A percentile compares a stretch with the other conserved stretches of the same genome.
These are phyloP conservation scores for Mycogona germanica DNA, from an alignment of 2,888 invertebrate species.

Conservation along the genomic window DNA sequence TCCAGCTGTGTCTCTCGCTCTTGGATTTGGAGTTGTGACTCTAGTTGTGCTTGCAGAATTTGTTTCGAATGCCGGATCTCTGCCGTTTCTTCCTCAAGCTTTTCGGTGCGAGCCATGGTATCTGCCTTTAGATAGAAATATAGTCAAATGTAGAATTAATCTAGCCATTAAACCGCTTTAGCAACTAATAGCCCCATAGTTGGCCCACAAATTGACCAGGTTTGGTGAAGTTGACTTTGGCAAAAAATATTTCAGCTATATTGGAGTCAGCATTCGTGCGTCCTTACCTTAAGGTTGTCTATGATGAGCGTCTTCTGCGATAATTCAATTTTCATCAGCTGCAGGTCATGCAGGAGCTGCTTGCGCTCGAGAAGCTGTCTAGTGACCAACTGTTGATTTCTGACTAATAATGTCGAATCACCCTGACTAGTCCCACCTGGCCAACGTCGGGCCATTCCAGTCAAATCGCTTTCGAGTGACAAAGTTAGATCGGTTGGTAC, in stretches of 20 bases:
- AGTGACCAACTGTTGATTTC: constrained; percentile 27
- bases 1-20: constrained; percentile 31
- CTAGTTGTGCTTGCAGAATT: constrained; percentile 31
- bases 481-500: constrained; percentile 34
- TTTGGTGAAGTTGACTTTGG: too few relatives aligned
- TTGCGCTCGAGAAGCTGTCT: constrained; percentile 33
- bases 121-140: too few relatives aligned
- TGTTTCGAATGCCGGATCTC: constrained; percentile 34
- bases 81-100: constrained; percentile 34
- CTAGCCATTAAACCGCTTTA: too few relatives aligned
- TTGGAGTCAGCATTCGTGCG: too few relatives aligned
- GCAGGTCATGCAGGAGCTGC: constrained; percentile 34
- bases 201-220: too few relatives aligned
- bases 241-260: too few relatives aligned
- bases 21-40: constrained; percentile 32
- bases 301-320: constrained; percentile 33
- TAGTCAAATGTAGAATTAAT: too few relatives aligned
- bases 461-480: constrained; percentile 30
- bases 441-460: constrained; percentile 15
- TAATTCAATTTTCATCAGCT: constrained; percentile 34
- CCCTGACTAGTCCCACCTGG: constrained; percentile 6
- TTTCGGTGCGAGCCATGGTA: constrained; percentile 31
- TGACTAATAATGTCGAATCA: background rate
- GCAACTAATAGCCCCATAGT: too few relatives aligned
- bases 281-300: constrained; percentile 33